Conservation (phyloP, 2,888 invertebrate species). For the Hypomecis atomaria region DNA sequence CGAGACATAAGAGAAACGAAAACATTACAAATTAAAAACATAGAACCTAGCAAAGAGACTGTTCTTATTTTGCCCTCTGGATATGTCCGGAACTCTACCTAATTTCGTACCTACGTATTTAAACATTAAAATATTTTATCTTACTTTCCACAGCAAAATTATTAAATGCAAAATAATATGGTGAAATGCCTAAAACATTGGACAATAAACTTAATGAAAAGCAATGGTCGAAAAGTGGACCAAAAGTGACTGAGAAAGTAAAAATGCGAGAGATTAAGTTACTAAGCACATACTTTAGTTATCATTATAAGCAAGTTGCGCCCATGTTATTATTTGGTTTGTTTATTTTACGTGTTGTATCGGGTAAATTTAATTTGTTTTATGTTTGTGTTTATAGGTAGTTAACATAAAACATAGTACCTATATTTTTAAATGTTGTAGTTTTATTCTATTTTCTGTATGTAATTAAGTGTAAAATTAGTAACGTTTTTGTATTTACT, state of each 20-base stretch:
- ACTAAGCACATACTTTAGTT: not conserved
- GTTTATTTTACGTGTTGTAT: not conserved
- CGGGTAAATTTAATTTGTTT: too few species aligned
- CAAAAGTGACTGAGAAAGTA: constrained; percentile 15
- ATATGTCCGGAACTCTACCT: not conserved
- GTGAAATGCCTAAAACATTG: constrained; percentile 6
- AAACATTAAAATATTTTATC: not conserved
- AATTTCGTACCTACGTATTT: not conserved
- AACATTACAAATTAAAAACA: too few species aligned
- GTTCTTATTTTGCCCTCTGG: not conserved
- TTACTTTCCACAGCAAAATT: not conserved
- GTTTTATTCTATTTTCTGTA: too few species aligned
- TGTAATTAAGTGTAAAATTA: too few species aligned
- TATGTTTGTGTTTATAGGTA: too few species aligned
- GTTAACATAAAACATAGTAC: too few species aligned
- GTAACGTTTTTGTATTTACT: too few species aligned
- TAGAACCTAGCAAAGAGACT: too few species aligned
- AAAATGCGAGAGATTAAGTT: constrained; percentile 1
- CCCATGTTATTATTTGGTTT: not conserved
- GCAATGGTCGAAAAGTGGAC: constrained; percentile 7
- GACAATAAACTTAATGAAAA: constrained; percentile 20
- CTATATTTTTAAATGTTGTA: too few species aligned
- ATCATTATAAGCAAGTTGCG: not conserved
- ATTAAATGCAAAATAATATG: constrained; percentile 3
- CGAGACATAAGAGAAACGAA: too few species aligned